These are phyloP conservation scores for Esperia sulphurella DNA, from an alignment of 2,888 invertebrate genomes.

Conservation along the genomic window DNA sequence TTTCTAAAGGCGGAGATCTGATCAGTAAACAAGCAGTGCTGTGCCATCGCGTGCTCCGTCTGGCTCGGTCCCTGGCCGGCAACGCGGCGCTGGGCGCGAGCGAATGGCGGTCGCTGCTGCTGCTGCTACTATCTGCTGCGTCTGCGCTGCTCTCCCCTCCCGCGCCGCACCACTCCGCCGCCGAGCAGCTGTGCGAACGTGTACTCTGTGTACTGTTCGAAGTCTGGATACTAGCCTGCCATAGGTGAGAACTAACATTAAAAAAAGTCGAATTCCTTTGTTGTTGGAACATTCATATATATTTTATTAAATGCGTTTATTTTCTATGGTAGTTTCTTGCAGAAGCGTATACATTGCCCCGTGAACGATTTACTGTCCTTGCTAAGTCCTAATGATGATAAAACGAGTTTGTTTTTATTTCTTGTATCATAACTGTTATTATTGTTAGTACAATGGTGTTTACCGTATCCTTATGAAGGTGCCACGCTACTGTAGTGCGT, in stretches of 20 bases:
- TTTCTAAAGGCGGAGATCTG: conserved; percentile 87
- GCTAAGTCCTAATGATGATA: too few species aligned
- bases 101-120: conserved; percentile 94
- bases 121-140: conserved; percentile 90
- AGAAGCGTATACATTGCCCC: too few species aligned
- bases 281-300: too few species aligned
- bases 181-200: conserved; percentile 95
- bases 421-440: too few species aligned
- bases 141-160: conserved; percentile 95
- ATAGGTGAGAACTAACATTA: conserved; percentile 44
- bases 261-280: too few species aligned
- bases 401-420: too few species aligned
- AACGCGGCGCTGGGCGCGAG: conserved; percentile 83
- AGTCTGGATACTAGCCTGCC: conserved; percentile 82
- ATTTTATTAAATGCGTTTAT: too few species aligned
- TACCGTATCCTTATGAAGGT: too few species aligned
- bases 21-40: conserved; percentile 96
- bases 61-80: conserved; percentile 84
- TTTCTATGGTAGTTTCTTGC: too few species aligned
- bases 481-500: too few species aligned
- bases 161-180: conserved; percentile 95
- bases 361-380: too few species aligned
- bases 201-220: conserved; percentile 96
- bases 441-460: too few species aligned
- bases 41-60: conserved; percentile 93